These are phyloP conservation scores for Neosalanx taihuensis DNA, from an alignment of 2,797 vertebrate genomes.

Conservation along the genomic window DNA sequence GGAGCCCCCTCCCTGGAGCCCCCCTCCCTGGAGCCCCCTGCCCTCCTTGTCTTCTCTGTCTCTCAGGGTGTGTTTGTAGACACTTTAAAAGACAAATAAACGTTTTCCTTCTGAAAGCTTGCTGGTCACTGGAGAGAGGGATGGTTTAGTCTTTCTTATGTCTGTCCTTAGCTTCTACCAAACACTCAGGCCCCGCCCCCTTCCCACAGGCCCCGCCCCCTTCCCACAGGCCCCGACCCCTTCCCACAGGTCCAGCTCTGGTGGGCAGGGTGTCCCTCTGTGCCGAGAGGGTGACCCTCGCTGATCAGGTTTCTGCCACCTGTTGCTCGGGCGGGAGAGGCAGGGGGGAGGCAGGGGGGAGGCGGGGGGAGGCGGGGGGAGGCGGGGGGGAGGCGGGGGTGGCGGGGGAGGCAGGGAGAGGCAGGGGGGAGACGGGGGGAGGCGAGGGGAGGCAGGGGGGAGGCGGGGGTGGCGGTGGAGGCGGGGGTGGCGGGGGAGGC, in stretches of 20 bases:
- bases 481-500: no score
- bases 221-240: slow-evolving; percentile 6
- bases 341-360: slow-evolving; percentile 45
- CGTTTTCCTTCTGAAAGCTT: slow-evolving; percentile 71
- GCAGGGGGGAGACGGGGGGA: no score
- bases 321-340: slow-evolving; percentile 71
- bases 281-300: slow-evolving; percentile 52
- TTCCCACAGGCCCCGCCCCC: neutral
- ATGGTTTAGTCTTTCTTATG: slow-evolving; percentile 29
- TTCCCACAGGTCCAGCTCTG: neutral
- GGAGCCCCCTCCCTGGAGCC: no score
- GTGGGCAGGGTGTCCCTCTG: slow-evolving; percentile 61
- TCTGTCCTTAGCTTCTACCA: slow-evolving; percentile 33
- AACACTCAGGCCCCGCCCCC: neutral
- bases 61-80: slow-evolving; percentile 77
- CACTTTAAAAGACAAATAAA: slow-evolving; percentile 81
- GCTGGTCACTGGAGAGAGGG: slow-evolving; percentile 36
- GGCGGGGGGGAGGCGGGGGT: slow-evolving; percentile 25
- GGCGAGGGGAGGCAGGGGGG: no score
- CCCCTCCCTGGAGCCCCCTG: no score
- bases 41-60: slow-evolving; percentile 48
- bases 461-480: no score
- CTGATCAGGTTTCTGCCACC: slow-evolving; percentile 79
- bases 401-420: slow-evolving; percentile 34
- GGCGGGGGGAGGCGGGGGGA: slow-evolving; percentile 37